Conservation (phyloP, 2,113 vertebrate genomes). For the Rhegmatorhina hoffmannsi region DNA sequence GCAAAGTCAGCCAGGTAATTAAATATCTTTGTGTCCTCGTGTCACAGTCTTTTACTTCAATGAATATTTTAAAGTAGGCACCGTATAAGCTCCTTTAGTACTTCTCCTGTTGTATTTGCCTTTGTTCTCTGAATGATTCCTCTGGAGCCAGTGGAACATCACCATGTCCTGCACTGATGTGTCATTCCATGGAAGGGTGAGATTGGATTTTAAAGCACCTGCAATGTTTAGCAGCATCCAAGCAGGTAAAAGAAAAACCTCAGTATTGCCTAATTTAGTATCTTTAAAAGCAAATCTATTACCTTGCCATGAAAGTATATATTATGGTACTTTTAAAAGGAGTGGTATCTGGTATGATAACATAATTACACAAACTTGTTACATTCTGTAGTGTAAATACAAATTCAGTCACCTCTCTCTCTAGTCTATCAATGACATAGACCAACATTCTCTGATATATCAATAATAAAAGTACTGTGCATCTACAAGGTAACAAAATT, state of each 20-base stretch:
- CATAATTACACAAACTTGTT: not conserved
- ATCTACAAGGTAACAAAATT: not conserved
- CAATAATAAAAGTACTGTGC: not conserved
- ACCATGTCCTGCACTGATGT: not conserved
- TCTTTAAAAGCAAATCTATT: not conserved
- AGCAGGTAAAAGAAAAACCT: not conserved
- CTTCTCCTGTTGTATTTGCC: not conserved
- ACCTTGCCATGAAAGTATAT: not conserved
- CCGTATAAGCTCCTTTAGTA: not conserved
- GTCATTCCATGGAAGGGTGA: not conserved
- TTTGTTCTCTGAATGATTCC: not conserved
- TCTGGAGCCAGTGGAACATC: not conserved
- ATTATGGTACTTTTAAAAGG: not conserved
- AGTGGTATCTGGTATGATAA: not conserved
- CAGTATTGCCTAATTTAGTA: not conserved
- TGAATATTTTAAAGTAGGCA: not conserved
- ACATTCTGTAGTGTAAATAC: not conserved
- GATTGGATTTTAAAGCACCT: not conserved
- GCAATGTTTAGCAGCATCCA: not conserved
- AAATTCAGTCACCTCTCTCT: not conserved
- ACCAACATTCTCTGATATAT: too few relatives aligned
- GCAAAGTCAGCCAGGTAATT: not conserved
- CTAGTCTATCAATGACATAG: too few relatives aligned
- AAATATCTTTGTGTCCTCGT: not conserved
- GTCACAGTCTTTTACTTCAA: not conserved